Base-by-base conservation (phyloP, 2,888 invertebrate species). In the Idaea biselata region DNA sequence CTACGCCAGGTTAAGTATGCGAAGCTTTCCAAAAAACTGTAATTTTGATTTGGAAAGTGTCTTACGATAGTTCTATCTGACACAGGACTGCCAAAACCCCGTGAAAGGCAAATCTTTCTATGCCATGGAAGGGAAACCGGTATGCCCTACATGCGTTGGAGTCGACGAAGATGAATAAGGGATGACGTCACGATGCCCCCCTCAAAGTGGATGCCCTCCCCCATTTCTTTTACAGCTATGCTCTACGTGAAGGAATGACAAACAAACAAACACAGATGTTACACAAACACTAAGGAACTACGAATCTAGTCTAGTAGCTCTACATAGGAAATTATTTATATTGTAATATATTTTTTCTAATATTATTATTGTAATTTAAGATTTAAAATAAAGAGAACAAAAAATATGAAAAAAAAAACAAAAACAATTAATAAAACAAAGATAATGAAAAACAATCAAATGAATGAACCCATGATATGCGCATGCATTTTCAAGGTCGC, bases 51-150 rank as follows among this genome's bases (percentile, higher is more conserved):
- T 69, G 71, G 68, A 65, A 62, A 64, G 61, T 63, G 25, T 73
- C 18, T 63, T 68, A 66, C 81, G 83, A 75, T 73, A 66, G 18
- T 70, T 83, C 75, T 76, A 75, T 83, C 76, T 17, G 16, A 82
- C 81, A 83, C 94, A 99, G 99, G 99, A 99, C 89, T 99, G 99
- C 94, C 97, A 97, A 94, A 95, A 95, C 81, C 93, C 98, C 71
- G 98, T 99, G 74, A 97, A 97, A 89, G 98, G 98, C 83, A 98
- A 98, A 89, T 98, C 98, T 69, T 99, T 99, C 94, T 99, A 98
- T 93, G 98, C 98, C 77, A 97, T 98, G 95, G 98, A 99, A 93
- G 98, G 98, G 80, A 97, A 97, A 89, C 99, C 98, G 55, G 98
- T 98, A 83, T 99, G 99, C 94, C 97, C 97, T 64, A 95, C 95